phyloP scores from a whole-genome alignment of 2,113 vertebrate genomes.

The Ascaphus truei region DNA sequence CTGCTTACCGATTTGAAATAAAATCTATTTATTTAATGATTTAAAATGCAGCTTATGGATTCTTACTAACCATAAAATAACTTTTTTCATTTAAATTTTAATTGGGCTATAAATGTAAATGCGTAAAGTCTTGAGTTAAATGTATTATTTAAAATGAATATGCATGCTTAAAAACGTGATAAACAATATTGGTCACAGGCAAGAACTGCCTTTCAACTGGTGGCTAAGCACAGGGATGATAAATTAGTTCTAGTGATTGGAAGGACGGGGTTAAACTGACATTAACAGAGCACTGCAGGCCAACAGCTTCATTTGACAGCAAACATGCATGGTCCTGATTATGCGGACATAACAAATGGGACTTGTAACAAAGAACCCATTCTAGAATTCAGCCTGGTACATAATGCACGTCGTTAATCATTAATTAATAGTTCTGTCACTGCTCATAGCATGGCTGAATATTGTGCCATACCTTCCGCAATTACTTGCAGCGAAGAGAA shows the following conservation, averaged over 20 bases:
- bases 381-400: not conserved
- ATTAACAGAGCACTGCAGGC: not conserved
- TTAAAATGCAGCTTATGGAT: not conserved
- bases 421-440: conserved; percentile 3
- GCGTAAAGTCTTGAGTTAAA: not conserved
- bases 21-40: not conserved
- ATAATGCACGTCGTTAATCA: conserved; percentile 4
- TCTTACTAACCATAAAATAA: not conserved
- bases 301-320: not conserved
- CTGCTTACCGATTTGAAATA: not conserved
- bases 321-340: not conserved
- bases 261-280: not conserved
- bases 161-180: not conserved
- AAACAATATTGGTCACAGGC: not conserved
- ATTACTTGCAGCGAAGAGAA: not conserved
- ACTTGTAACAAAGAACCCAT: not conserved
- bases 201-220: not conserved
- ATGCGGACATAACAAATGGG: not conserved
- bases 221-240: not conserved
- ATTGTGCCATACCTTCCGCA: not conserved
- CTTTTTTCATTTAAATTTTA: too few species aligned
- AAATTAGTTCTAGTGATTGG: not conserved
- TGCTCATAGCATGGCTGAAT: not conserved
- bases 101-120: conserved; percentile 4
- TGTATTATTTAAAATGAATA: not conserved